phyloP scores from a whole-genome alignment of 1,140 invertebrate genomes.

The Dendrolimus punctatus region DNA sequence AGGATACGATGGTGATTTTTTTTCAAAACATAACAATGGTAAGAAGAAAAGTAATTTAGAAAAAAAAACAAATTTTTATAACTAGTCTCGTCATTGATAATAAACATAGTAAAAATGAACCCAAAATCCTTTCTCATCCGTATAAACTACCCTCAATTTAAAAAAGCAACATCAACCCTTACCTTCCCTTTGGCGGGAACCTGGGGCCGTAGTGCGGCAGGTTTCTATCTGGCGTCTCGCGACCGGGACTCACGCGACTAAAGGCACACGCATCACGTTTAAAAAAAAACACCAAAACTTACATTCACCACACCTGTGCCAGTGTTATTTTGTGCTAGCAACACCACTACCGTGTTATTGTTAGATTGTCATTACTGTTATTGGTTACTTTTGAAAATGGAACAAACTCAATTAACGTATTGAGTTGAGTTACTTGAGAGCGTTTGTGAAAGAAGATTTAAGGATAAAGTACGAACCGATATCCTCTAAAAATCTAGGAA shows the following conservation, averaged over 20 bases:
- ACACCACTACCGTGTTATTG: neutral
- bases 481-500: too few relatives aligned
- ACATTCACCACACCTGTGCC: conserved; percentile 18
- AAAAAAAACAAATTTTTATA: too few relatives aligned
- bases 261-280: conserved; percentile 63
- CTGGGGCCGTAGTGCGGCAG: conserved; percentile 90
- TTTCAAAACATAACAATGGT: too few relatives aligned
- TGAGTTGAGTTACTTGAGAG: too few relatives aligned
- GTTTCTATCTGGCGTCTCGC: conserved; percentile 84
- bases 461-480: too few relatives aligned
- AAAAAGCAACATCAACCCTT: conserved; percentile 32
- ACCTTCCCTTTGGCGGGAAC: conserved; percentile 86
- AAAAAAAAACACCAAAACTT: conserved; percentile 28
- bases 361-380: too few relatives aligned
- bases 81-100: too few relatives aligned
- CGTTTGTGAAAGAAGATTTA: too few relatives aligned
- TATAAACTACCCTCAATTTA: neutral
- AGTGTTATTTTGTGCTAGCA: conserved; percentile 10
- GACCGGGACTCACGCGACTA: conserved; percentile 87
- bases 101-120: neutral
- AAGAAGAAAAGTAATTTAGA: too few relatives aligned
- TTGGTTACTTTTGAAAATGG: too few relatives aligned
- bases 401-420: too few relatives aligned
- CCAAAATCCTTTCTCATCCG: neutral
- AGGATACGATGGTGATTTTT: too few relatives aligned